Evolutionary conservation across 2,888 invertebrate genomes (phyloP), one percentile per base, ranked within the genome.

Genomic region (Strigamia crassipes): DNA sequence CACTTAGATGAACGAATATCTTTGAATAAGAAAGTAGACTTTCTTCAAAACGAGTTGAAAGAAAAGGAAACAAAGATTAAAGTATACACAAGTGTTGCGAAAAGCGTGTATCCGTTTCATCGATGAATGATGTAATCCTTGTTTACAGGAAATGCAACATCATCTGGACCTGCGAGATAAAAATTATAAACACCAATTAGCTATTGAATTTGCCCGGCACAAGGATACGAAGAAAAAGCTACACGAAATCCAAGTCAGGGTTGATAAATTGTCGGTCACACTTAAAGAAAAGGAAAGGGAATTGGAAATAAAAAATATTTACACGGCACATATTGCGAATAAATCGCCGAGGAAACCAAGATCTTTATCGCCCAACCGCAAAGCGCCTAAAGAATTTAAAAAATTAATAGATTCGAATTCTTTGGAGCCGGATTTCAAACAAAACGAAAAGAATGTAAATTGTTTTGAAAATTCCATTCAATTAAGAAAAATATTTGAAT

Each of bases 151-250:
- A 61, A 23, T 56, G 61, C 27, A 81, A 38, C 61, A 61, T 34
- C 77, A 78, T 42, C 38, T 81, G 42, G 77, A 81, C 15, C 31
- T 81, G 23, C 21, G 27, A 23, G 77, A 81, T 27, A 81, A 81
- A 27, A 81, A 81, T 78, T 81, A 81, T 46, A 81, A 81, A 38
- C 81, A 81, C 38, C 81, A 81, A 42, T 46, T 81, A 27, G 73
- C 81, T 10, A 81, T 81, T 15, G 81, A 81, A 27, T 81, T 81
- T 81, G 77, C 81, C 18, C 41, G 81, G 23, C 81, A 81, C 38
- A 81, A 46, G 77, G 81, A 81, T 23, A 81, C 81, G 41, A 81
- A 81, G 27, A 78, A 38, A 15, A 42, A 78, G 42, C 13, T 78
- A 10, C 31, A n/a, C 46, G 81, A 81, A 38, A 15, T 77, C 12